Evolutionary conservation across 1,140 invertebrate genomes (phyloP), one percentile per base, ranked within the genome.

Genomic region (Drosophila nigromelanica): DNA sequence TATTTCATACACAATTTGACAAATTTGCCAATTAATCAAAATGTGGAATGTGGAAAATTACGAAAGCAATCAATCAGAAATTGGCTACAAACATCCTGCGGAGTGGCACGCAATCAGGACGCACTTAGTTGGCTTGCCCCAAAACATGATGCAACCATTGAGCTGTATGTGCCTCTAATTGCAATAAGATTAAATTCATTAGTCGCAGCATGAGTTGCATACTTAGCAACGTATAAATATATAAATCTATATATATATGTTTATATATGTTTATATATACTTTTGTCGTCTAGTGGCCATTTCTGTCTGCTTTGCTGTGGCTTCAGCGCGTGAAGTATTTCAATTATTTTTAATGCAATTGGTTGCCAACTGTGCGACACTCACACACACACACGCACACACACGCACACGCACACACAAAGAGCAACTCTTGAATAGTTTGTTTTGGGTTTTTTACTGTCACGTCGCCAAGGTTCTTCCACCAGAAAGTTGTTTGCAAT

Each of bases 261-360:
- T 1, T 27, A 0, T 37, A 8, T 18, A 18, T 18, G 5, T 27
- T 0, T 27, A 6, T 6, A 6, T 37, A 10, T 6, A 39, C 11
- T 12, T 39, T 10, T 56, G 24, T 12, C 21, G 27, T 45, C 21
- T 35, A 11, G 12, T 40, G 63, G 21, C 24, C 24, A 47, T 8
- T 70, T 27, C 30, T 51, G 52, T 37, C 42, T 59, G 69, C 39
- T 52, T 43, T 55, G 39, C 43, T 52, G 62, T 12, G 78, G 69
- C 60, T 85, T 78, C 78, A 54, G 59, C 51, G 63, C 54, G 60
- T 68, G 54, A 67, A 70, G 33, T 71, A 54, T 67, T 80, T 74
- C 43, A 85, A 80, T 77, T 73, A 80, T 73, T 80, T 85, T 37
- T 40, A 59, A 60, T 73, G 55, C 70, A 73, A 68, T 68, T 68